Evolutionary conservation across 2,113 vertebrate species (phyloP).

Genomic region (Camarhynchus parvulus): DNA sequence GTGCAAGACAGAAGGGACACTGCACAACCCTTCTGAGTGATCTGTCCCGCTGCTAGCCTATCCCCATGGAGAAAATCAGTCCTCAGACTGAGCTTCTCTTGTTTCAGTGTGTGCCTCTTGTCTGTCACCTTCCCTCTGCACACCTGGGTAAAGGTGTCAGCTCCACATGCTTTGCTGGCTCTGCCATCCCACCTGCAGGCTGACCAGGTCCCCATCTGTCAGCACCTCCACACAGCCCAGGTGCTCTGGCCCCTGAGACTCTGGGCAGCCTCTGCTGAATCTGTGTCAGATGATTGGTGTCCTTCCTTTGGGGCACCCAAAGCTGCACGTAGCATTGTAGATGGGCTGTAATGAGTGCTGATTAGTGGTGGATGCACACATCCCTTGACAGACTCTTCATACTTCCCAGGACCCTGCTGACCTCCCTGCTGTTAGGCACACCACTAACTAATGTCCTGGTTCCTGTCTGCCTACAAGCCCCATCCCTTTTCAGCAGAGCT

Average conservation of each 20-base stretch:
- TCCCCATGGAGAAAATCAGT: neutral
- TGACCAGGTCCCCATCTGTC: neutral
- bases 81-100: neutral
- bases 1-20: neutral
- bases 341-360: neutral
- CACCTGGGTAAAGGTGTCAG: neutral
- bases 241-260: neutral
- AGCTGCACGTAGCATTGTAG: neutral
- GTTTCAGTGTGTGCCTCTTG: neutral
- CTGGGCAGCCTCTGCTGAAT: neutral
- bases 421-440: neutral
- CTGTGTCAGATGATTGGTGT: neutral
- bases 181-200: neutral
- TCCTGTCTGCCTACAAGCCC: neutral
- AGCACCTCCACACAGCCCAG: neutral
- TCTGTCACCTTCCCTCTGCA: neutral
- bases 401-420: fast-evolving
- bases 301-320: neutral
- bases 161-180: neutral
- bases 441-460: neutral
- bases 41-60: neutral
- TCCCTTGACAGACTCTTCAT: neutral
- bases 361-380: neutral
- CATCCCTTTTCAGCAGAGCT: neutral
- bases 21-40: neutral